Base-by-base conservation (phyloP, 64 coral and sea anemone species). In the Cladopsammia gracilis region DNA sequence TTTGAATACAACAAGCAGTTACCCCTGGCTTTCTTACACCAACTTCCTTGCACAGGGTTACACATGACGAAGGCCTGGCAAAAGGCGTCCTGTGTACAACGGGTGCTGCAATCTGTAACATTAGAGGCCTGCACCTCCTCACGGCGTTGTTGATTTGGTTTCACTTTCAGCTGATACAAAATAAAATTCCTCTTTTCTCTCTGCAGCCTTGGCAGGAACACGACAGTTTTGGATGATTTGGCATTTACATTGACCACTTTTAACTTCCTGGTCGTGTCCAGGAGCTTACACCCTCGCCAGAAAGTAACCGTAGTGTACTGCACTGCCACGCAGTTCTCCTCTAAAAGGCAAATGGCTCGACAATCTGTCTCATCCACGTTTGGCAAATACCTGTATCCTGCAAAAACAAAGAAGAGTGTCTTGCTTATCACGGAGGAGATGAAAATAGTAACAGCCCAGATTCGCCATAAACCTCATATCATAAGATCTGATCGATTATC, bases 1-100 rank as follows among this genome's bases (percentile, higher is more conserved):
- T 88, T 58, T 58, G 85, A 88, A 47, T 88, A 88, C 50, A 75
- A 24, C 51, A 88, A 43, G 68, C 85, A 88, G 69, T 88, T 88
- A 26, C 76, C 76, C 10, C 9, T 88, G 14, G 85, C 7, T 22
- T 13, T 73, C 51, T 44, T 11, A 74, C 85, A 88, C 85, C 85
- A 88, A 50, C 85, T 88, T 57, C 71, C 71, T 88, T 2, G 10
- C 14, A 3, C 6, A 61, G 23, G 67, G 7, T 58, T 1, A 18
- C 85, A 88, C 10, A 71, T 42, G 23, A 88, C 85, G 73, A 88
- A 88, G 5, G 85, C 85, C 16, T 6, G 20, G 47, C 69, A 88
- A 25, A 88, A 88, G 68, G 85, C 85, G 22, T 88, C 85, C 42
- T 88, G 4, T 1, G 50, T 10, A 75, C 85, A 88, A 62, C 3